A percentile compares a stretch with the other conserved stretches of the same genome.
These are phyloP conservation scores for Thunnus albacares DNA, from an alignment of 2,797 vertebrate species.

Conservation along the genomic window DNA sequence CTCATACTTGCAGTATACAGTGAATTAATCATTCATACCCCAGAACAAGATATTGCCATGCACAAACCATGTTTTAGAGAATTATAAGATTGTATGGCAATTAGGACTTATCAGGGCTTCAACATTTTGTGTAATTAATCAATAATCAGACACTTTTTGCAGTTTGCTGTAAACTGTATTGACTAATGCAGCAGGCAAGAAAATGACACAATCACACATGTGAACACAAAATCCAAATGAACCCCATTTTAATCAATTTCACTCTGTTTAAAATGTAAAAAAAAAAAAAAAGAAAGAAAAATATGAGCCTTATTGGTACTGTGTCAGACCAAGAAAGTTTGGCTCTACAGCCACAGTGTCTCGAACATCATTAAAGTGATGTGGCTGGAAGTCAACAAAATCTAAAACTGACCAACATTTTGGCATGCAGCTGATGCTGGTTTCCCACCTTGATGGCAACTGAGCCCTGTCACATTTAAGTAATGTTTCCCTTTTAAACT, in stretches of 20 bases:
- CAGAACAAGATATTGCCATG: background rate
- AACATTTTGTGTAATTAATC: too few species aligned
- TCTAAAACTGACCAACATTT: background rate
- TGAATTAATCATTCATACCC: background rate
- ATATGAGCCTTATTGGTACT: background rate
- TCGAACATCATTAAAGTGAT: background rate
- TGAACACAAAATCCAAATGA: background rate
- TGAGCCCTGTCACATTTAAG: too few species aligned
- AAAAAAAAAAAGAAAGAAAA: too few species aligned
- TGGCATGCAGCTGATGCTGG: background rate
- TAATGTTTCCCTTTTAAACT: conserved; percentile 2
- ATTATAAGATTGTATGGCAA: background rate
- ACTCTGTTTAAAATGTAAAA: background rate
- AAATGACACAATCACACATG: background rate
- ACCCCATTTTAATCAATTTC: background rate
- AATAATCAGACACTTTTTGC: too few species aligned
- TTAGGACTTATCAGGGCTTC: background rate
- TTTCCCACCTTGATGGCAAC: background rate
- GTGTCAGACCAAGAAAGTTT: too few species aligned
- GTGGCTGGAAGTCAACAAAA: too few species aligned
- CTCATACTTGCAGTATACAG: background rate
- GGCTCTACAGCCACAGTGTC: background rate
- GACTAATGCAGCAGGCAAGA: background rate
- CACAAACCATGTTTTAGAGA: background rate
- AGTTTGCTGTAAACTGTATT: background rate